Evolutionary conservation across 2,888 invertebrate species (phyloP), one percentile per base, ranked within the genome.

Genomic region (Rhingia campestris): DNA sequence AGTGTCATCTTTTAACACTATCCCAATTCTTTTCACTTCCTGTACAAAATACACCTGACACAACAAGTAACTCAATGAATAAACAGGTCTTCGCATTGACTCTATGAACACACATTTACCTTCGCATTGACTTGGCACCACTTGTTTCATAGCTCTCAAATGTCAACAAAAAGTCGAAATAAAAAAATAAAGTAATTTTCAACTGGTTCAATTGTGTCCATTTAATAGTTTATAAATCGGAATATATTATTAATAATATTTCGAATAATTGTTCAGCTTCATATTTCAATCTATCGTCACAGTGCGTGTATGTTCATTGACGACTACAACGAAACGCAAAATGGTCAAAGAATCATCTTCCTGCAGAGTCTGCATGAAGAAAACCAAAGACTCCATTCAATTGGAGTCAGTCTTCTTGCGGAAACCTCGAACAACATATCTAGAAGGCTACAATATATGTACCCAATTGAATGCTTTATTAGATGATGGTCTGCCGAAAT

Each of bases 381-480:
- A 81, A 49, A 77, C 82, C 35, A 86, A 74, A 75, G 81, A 77
- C 14, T 67, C 67, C 30, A 67, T 80, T 5, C 51, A 80, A 39
- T 22, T 86, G 53, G 66, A 76, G 3, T 39, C 61, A 41, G 56
- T 84, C 33, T 81, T 74, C 45, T 22, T 69, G 45, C 67, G 74
- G 30, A 75, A 79, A 37, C 72, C 84, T 14, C 76, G 72, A 32
- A 51, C 86, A 12, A 87, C 86, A 22, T 87, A 86, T 56, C 39
- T 86, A 0, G 87, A 87, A 10, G 72, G 81, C 7, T 87, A 86
- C 32, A 88, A 86, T 58, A 69, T 84, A 4, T 88, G 87, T 41
- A 88, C 89, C 0, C 86, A 88, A 4, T 61, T 89, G 4, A 81
- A 86, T 41, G 87, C 87, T 2, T 5, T 74, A 4, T 39, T 63